Conservation (phyloP, 1,140 invertebrate species). For the Tyrophagus putrescentiae region DNA sequence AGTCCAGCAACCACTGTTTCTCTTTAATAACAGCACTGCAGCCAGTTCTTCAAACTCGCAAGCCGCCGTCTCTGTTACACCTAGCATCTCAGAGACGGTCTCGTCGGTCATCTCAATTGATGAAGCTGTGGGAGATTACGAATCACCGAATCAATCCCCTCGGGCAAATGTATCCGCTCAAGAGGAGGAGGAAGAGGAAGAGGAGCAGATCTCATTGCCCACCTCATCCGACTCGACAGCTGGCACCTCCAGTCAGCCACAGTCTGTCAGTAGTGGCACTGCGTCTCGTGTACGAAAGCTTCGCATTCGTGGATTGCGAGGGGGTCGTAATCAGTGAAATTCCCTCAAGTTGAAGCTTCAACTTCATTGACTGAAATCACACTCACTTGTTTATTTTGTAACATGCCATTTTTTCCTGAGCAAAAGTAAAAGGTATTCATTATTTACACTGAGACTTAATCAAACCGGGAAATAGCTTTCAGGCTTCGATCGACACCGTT, state of each 20-base stretch:
- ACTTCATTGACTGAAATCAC: too few species aligned
- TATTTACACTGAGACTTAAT: too few species aligned
- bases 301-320: neutral
- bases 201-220: neutral
- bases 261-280: neutral
- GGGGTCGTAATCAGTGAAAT: too few species aligned
- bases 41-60: neutral
- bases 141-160: too few species aligned
- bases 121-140: neutral
- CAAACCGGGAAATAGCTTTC: too few species aligned
- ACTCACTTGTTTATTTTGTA: too few species aligned
- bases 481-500: too few species aligned
- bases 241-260: neutral
- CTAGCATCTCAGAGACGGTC: neutral
- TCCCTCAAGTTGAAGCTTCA: too few species aligned
- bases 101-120: neutral
- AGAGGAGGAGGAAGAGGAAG: neutral
- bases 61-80: neutral
- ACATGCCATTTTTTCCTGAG: too few species aligned
- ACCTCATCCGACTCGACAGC: constrained; percentile 7
- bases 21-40: neutral
- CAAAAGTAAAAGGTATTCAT: too few species aligned
- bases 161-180: neutral
- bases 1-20: neutral
- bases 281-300: neutral